phyloP scores from a whole-genome alignment of 2,888 invertebrate species.

The Nephrocerus scutellatus region DNA sequence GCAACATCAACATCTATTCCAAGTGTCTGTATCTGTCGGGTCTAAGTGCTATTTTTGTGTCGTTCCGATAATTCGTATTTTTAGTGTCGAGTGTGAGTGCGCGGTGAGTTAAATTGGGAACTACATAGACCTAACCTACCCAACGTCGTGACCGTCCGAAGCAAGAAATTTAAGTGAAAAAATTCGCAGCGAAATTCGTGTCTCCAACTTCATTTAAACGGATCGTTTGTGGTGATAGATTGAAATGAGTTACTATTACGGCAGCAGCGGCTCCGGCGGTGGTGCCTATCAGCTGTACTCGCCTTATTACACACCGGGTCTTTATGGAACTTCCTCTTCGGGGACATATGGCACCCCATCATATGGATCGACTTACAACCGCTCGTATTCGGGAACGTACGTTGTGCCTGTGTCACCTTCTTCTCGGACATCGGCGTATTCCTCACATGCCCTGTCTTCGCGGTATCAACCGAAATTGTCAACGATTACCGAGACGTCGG shows the following conservation, averaged over 20 bases:
- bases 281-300: slow-evolving; percentile 49
- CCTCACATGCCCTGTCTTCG: slow-evolving; percentile 34
- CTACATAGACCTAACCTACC: too few relatives aligned
- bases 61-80: too few relatives aligned
- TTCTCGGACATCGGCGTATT: slow-evolving; percentile 32
- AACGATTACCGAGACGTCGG: slow-evolving; percentile 61
- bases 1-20: too few relatives aligned
- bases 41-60: too few relatives aligned
- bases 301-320: slow-evolving; percentile 47
- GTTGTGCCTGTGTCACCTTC: slow-evolving; percentile 36
- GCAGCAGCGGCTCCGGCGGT: slow-evolving; percentile 47
- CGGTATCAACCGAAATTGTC: slow-evolving; percentile 67
- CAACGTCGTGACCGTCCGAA: too few relatives aligned
- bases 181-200: slow-evolving; percentile 5
- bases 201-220: slow-evolving; percentile 3
- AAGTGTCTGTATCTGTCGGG: too few relatives aligned
- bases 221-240: neutral
- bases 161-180: slow-evolving; percentile 12
- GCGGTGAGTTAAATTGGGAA: too few relatives aligned
- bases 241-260: slow-evolving; percentile 48
- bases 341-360: slow-evolving; percentile 49
- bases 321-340: slow-evolving; percentile 47
- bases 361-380: slow-evolving; percentile 54
- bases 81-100: too few relatives aligned
- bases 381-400: slow-evolving; percentile 40